These are phyloP conservation scores for Bubo blakistoni DNA, from an alignment of 2,113 vertebrate genomes.

Conservation along the genomic window DNA sequence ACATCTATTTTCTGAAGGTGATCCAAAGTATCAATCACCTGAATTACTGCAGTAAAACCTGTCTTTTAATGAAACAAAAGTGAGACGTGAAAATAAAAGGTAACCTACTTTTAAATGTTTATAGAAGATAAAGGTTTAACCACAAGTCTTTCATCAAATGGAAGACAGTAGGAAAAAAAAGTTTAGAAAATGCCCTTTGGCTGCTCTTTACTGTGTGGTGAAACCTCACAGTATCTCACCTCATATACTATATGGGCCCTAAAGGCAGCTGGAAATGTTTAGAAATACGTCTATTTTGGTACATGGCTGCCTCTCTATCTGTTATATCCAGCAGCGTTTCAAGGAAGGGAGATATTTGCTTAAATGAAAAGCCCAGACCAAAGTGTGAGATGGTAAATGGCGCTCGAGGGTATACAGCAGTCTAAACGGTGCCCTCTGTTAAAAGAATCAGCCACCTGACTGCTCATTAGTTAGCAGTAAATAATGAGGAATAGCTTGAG, in stretches of 20 bases:
- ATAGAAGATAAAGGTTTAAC: slow-evolving; percentile 78
- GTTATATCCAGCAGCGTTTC: slow-evolving; percentile 36
- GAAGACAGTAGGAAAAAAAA: slow-evolving; percentile 72
- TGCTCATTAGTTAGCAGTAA: slow-evolving; percentile 64
- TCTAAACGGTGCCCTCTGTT: slow-evolving; percentile 42
- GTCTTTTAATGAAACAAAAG: slow-evolving; percentile 72
- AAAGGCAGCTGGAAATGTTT: slow-evolving; percentile 76
- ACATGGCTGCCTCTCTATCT: slow-evolving; percentile 34
- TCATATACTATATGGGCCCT: slow-evolving; percentile 68
- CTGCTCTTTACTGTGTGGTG: slow-evolving; percentile 71
- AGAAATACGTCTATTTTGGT: slow-evolving; percentile 62
- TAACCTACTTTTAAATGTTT: slow-evolving; percentile 76
- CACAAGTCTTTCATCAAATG: slow-evolving; percentile 79
- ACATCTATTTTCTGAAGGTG: slow-evolving; percentile 74
- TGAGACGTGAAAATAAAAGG: slow-evolving; percentile 76
- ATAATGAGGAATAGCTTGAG: slow-evolving; percentile 52
- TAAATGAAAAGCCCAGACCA: slow-evolving; percentile 60
- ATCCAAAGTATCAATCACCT: slow-evolving; percentile 72
- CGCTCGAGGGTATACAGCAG: slow-evolving; percentile 44
- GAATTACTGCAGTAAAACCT: slow-evolving; percentile 68
- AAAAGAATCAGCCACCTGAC: slow-evolving; percentile 49
- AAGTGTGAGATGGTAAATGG: slow-evolving; percentile 48
- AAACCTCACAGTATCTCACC: slow-evolving; percentile 75
- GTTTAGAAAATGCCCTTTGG: slow-evolving; percentile 70
- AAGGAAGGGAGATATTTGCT: slow-evolving; percentile 53